Conservation (phyloP, 2,797 vertebrate species). For the Characodon lateralis region DNA sequence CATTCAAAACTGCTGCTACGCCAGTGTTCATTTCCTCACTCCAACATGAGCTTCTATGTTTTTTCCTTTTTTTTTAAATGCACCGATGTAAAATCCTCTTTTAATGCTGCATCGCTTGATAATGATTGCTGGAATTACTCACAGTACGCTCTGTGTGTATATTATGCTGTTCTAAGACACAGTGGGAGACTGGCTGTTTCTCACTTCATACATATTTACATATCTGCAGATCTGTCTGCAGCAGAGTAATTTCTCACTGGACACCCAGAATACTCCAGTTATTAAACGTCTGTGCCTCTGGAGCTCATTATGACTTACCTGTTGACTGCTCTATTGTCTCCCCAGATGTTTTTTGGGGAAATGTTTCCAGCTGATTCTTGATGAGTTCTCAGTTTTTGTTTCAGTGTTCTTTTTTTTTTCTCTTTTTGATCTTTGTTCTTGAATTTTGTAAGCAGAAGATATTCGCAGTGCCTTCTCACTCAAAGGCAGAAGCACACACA, state of each 20-base stretch:
- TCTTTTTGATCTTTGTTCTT: slow-evolving; percentile 17
- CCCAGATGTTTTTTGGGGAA: neutral
- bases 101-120: slow-evolving; percentile 37
- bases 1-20: neutral
- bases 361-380: slow-evolving; percentile 13
- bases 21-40: slow-evolving; percentile 11
- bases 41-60: neutral
- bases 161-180: neutral
- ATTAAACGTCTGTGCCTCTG: slow-evolving; percentile 3
- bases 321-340: slow-evolving; percentile 17
- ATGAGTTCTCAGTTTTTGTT: neutral
- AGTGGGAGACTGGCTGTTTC: slow-evolving; percentile 13
- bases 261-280: neutral
- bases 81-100: slow-evolving; percentile 45
- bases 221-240: slow-evolving; percentile 12
- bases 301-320: slow-evolving; percentile 1
- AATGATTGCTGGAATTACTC: slow-evolving; percentile 26
- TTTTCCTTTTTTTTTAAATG: slow-evolving; percentile 7
- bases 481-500: slow-evolving; percentile 14
- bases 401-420: neutral
- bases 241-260: slow-evolving; percentile 24
- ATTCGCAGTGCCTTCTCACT: neutral
- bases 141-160: neutral
- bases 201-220: neutral
- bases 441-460: slow-evolving; percentile 15